These are phyloP conservation scores for Sebastolobus altivelis DNA, from an alignment of 2,797 vertebrate species.

Conservation along the genomic window DNA sequence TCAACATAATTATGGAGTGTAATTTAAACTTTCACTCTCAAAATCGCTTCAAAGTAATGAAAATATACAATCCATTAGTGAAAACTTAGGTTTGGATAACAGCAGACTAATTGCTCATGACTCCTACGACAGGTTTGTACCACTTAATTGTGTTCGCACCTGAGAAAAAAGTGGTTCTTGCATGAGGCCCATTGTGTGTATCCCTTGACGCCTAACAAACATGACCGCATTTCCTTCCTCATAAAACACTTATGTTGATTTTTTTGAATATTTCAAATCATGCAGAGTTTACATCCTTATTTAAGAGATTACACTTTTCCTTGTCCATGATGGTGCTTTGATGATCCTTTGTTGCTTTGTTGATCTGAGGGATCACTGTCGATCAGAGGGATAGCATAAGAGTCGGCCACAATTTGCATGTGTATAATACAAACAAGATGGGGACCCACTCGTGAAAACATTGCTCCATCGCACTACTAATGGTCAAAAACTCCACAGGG, in stretches of 20 bases:
- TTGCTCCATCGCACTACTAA: neutral
- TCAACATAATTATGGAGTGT: too few relatives aligned
- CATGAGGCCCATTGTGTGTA: neutral
- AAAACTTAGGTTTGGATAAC: too few relatives aligned
- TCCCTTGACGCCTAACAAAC: neutral
- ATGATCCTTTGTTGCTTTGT: conserved; percentile 1
- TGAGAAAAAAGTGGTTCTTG: too few relatives aligned
- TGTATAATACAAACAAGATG: neutral
- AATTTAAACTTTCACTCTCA: too few relatives aligned
- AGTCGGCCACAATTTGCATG: neutral
- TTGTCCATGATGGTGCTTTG: neutral
- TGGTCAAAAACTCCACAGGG: conserved; percentile 1
- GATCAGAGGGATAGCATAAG: neutral
- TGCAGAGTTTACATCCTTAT: neutral
- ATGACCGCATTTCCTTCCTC: neutral
- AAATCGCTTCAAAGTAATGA: too few relatives aligned
- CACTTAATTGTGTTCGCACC: too few relatives aligned
- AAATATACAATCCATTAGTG: too few relatives aligned
- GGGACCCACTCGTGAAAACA: neutral
- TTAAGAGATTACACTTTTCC: neutral
- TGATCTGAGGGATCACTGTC: too few relatives aligned
- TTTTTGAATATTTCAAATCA: neutral
- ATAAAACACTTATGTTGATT: neutral
- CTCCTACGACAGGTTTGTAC: too few relatives aligned
- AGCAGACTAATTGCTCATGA: too few relatives aligned